A percentile compares a stretch with the other conserved stretches of the same genome.
phyloP scores from a whole-genome alignment of 2,888 invertebrate species.

The Harpagoxenus sublaevis region DNA sequence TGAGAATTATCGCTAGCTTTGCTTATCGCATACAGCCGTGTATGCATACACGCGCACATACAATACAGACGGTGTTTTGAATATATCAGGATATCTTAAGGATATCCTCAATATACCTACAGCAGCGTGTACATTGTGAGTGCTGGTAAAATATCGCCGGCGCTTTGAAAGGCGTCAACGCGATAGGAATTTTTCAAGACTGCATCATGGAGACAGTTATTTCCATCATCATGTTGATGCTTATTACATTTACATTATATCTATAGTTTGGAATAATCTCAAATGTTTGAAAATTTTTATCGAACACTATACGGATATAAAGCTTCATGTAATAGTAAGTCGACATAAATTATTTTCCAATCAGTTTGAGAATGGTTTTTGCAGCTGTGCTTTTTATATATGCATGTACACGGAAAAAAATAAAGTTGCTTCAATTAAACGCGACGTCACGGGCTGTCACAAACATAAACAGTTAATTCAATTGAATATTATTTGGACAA shows the following conservation, averaged over 20 bases:
- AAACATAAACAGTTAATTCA: too few relatives aligned
- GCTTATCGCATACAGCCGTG: constrained; percentile 8
- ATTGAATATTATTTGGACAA: too few relatives aligned
- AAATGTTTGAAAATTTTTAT: neutral
- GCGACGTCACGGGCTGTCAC: too few relatives aligned
- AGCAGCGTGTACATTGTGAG: constrained; percentile 17
- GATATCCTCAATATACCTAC: constrained; percentile 38
- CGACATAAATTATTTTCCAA: neutral
- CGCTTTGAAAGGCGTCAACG: neutral
- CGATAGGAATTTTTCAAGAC: constrained; percentile 14
- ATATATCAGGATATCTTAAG: constrained; percentile 30
- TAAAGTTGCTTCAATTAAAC: too few relatives aligned
- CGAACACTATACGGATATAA: neutral
- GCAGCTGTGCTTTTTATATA: neutral
- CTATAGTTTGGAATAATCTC: neutral
- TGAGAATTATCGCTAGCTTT: constrained; percentile 64
- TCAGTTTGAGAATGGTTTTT: neutral
- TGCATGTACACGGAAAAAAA: too few relatives aligned
- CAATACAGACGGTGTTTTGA: constrained; percentile 36
- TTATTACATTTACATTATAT: neutral
- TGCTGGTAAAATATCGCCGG: constrained; percentile 27
- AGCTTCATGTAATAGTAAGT: neutral
- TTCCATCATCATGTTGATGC: neutral
- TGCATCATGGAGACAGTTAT: neutral
- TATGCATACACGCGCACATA: neutral